phyloP scores from a whole-genome alignment of 2,113 vertebrate species.

The Scopus umbretta region DNA sequence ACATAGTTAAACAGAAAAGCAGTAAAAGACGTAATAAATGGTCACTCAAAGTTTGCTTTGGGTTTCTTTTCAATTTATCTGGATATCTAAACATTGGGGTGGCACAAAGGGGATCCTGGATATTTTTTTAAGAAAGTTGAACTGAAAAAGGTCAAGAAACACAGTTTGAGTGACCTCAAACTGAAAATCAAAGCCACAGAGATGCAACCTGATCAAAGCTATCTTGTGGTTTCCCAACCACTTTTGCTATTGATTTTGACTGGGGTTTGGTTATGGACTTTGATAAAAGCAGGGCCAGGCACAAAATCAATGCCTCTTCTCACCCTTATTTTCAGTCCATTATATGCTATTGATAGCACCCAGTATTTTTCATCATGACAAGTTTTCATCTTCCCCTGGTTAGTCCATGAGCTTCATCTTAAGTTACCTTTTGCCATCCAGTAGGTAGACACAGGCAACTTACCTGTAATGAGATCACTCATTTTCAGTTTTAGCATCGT shows the following conservation, averaged over 20 bases:
- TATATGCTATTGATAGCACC: neutral
- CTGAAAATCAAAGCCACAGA: neutral
- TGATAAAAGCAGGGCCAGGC: neutral
- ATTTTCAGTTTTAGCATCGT: neutral
- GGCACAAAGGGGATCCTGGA: neutral
- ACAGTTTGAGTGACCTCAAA: neutral
- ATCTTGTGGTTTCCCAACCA: neutral
- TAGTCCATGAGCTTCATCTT: neutral
- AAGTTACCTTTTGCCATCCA: neutral
- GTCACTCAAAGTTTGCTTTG: neutral
- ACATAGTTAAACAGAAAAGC: neutral
- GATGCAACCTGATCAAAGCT: neutral
- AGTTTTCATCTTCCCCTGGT: neutral
- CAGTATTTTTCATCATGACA: neutral
- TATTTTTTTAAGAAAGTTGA: neutral
- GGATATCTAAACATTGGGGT: neutral
- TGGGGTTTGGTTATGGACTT: neutral
- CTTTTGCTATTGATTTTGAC: conserved; percentile 34
- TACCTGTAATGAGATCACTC: neutral
- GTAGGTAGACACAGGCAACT: neutral
- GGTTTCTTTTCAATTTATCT: neutral
- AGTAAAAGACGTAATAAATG: neutral
- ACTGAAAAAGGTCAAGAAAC: neutral
- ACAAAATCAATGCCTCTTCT: conserved; percentile 4
- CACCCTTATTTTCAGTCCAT: neutral